Evolutionary conservation across 2,113 vertebrate species (phyloP).

Genomic region (Pogona vitticeps): DNA sequence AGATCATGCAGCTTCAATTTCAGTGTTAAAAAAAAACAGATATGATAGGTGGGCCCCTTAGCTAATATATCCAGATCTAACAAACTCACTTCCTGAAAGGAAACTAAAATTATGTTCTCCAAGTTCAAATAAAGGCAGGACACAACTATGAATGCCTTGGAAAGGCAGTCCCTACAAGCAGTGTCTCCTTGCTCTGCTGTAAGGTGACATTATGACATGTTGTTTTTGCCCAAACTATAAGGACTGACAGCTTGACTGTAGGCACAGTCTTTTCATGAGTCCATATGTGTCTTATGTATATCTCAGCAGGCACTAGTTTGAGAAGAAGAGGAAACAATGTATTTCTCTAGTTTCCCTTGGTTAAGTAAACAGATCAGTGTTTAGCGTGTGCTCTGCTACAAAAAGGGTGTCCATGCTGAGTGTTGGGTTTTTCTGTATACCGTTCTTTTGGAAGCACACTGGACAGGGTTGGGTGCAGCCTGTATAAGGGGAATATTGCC

Average conservation of each 20-base stretch:
- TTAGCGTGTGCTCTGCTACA: not conserved
- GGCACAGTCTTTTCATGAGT: not conserved
- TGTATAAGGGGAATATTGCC: not conserved
- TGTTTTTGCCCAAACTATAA: not conserved
- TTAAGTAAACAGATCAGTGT: not conserved
- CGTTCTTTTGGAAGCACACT: not conserved
- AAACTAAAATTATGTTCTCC: not conserved
- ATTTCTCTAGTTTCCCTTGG: not conserved
- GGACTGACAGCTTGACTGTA: not conserved
- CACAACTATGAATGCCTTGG: not conserved
- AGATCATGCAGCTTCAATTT: not conserved
- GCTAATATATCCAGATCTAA: not conserved
- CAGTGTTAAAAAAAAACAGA: not conserved
- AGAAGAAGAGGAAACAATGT: not conserved
- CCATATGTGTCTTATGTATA: not conserved
- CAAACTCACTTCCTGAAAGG: not conserved
- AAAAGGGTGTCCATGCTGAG: not conserved
- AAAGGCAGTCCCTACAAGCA: not conserved
- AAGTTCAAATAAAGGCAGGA: not conserved
- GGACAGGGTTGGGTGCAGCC: not conserved
- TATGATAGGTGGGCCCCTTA: not conserved
- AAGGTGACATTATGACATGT: too few relatives aligned
- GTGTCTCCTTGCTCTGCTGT: not conserved
- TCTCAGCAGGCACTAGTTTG: not conserved
- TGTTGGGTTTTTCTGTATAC: not conserved